Conservation (phyloP, 64 coral and sea anemone genomes). For the Platygyra sinensis region DNA sequence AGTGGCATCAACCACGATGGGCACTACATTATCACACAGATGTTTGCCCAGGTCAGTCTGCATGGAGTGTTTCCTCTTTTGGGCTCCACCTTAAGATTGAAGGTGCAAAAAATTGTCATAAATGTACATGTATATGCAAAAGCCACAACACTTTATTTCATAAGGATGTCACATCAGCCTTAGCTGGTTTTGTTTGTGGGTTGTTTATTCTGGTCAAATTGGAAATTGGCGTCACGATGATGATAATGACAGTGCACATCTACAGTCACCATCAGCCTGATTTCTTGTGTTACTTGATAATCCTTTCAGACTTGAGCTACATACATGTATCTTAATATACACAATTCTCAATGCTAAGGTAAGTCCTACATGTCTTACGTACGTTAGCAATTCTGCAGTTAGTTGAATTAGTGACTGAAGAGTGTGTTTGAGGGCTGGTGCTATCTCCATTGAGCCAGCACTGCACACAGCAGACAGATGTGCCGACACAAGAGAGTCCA, state of each 20-base stretch:
- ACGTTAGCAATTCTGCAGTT: slow-evolving; percentile 76
- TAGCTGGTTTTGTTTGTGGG: no score
- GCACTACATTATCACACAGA: slow-evolving; percentile 63
- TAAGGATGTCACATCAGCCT: no score
- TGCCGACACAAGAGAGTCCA: slow-evolving; percentile 77
- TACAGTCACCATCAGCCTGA: no score
- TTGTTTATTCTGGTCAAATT: no score
- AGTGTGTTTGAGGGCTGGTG: slow-evolving; percentile 82
- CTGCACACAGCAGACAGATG: slow-evolving; percentile 84
- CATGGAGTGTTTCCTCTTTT: slow-evolving; percentile 77
- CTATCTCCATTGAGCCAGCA: slow-evolving; percentile 70
- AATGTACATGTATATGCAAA: background rate
- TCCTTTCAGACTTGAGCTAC: no score
- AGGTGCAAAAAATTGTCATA: background rate
- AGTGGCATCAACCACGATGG: slow-evolving; percentile 83
- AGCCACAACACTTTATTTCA: no score
- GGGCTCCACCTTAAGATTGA: slow-evolving; percentile 74
- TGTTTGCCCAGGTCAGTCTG: slow-evolving; percentile 66
- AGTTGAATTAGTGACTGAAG: slow-evolving; percentile 84
- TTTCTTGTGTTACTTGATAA: no score
- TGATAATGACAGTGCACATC: no score
- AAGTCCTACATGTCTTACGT: slow-evolving; percentile 49
- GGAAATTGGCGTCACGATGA: no score
- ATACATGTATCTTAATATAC: no score
- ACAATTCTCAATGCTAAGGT: no score